Evolutionary conservation across 2,888 invertebrate species (phyloP), one percentile per base, ranked within the genome.

Genomic region (Ichneumon xanthorius): DNA sequence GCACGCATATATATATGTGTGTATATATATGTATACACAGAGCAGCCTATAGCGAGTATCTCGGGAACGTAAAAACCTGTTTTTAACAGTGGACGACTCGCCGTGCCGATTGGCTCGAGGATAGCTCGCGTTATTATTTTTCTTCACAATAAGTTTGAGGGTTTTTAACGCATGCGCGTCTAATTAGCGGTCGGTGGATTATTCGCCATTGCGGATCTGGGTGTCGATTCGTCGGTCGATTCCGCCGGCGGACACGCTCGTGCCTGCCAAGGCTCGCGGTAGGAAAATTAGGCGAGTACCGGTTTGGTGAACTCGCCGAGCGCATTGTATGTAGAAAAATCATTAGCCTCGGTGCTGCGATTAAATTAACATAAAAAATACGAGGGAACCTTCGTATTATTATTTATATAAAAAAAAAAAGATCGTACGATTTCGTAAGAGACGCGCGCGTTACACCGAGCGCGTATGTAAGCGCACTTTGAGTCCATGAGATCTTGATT

Each of bases 401-500:
- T 53, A 61, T 53, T 33, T 53, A 37, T 19, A 77, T 16, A 40
- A 40, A 40, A 40, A 40, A 40, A 40, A 40, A 78, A 65, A 61
- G 67, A 73, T 70, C 72, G 67, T 61, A 45, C n/a, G 78, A 81
- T 84, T 83, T 80, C 86, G 81, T 84, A 86, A 80, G 58, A 85
- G 77, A 40, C 63, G 40, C 72, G 71, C 9, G 40, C 40, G 40
- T 40, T 75, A 79, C 61, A 26, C 55, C 48, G 55, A 53, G 26
- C 77, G 75, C 84, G 72, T 82, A 82, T 77, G 70, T 85, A 86
- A 88, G 89, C 89, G 89, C 84, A 88, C 89, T 89, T 85, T 76
- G 87, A 91, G 88, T 88, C 86, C 88, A 89, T 88, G 88, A 89
- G 88, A 91, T 90, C 89, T 88, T 89, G 89, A 89, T 92, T 91